Evolutionary conservation across 2,888 invertebrate genomes (phyloP), one percentile per base, ranked within the genome.

Genomic region (Boloria selene): DNA sequence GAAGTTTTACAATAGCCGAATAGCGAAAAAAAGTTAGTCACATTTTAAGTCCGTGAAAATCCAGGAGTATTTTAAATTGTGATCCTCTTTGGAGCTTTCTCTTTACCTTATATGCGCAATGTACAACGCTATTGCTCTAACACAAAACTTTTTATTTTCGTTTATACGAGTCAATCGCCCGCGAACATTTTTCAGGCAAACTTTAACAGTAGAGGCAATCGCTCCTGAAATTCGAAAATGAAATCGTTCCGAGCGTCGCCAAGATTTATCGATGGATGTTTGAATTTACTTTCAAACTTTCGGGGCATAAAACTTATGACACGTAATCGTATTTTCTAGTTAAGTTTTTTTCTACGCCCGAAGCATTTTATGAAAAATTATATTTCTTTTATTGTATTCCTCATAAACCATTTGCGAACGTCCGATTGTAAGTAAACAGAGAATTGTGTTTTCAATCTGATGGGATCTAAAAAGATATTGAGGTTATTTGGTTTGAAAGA

Each of bases 171-270:
- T 90, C 92, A 92, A 92, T 92, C 90, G 92, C 86, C 90, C 88
- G 88, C 86, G 88, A 90, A 90, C 88, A 92, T 89, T 92, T 92
- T 92, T 91, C 92, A 92, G 89, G 89, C 90, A 92, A 92, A 92
- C 89, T 92, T 92, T 90, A 91, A 92, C 92, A 91, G 89, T 90
- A 85, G 90, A 88, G 88, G 90, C 90, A 92, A 92, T 92, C 90
- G 92, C 84, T 92, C 88, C 91, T 90, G 92, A 91, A 91, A 91
- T 91, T 90, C 92, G 92, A 92, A 92, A 92, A 92, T 92, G 91
- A 92, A 92, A 91, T 90, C 91, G 90, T 90, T 87, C 86, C 82
- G 84, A 90, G 89, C 90, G 90, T 89, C 91, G 88, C 91, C 86
- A 88, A 92, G 92, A 92, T 91, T 92, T 92, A 92, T 92, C 88